Percentiles rank a stretch among this genome's conserved stretches.
These are phyloP conservation scores for Okapia johnstoni DNA, from an alignment of 2,113 vertebrate genomes.

Conservation along the genomic window DNA sequence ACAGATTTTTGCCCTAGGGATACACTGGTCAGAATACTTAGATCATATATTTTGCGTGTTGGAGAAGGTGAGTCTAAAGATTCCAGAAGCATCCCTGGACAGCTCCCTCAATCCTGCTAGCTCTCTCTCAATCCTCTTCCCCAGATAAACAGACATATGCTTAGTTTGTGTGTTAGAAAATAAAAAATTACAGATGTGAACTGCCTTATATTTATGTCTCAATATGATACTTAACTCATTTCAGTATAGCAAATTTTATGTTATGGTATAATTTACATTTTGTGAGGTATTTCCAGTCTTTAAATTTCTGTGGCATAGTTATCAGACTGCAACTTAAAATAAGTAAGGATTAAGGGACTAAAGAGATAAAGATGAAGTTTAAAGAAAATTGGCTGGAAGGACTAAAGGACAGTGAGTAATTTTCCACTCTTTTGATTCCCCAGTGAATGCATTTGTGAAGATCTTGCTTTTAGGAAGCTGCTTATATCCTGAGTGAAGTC, in stretches of 20 bases:
- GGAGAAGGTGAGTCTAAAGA: background rate
- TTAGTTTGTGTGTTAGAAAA: background rate
- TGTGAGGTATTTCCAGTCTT: background rate
- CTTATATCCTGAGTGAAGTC: background rate
- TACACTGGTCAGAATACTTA: background rate
- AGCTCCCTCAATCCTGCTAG: background rate
- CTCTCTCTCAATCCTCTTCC: background rate
- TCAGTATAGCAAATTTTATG: background rate
- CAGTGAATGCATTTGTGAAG: background rate
- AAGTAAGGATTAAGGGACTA: background rate
- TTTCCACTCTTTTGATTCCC: conserved; percentile 11
- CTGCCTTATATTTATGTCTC: background rate
- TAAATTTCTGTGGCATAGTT: background rate
- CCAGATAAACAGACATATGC: background rate
- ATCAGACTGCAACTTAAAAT: background rate
- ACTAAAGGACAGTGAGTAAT: background rate
- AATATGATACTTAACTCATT: background rate
- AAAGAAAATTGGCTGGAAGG: background rate
- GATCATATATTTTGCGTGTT: background rate
- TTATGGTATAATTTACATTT: background rate
- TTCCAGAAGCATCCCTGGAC: background rate
- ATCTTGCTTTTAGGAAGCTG: background rate
- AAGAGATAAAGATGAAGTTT: background rate
- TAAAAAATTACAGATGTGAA: background rate
- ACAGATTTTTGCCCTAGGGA: background rate